Conservation (phyloP, 2,888 invertebrate genomes). For the Laothoe populi region DNA sequence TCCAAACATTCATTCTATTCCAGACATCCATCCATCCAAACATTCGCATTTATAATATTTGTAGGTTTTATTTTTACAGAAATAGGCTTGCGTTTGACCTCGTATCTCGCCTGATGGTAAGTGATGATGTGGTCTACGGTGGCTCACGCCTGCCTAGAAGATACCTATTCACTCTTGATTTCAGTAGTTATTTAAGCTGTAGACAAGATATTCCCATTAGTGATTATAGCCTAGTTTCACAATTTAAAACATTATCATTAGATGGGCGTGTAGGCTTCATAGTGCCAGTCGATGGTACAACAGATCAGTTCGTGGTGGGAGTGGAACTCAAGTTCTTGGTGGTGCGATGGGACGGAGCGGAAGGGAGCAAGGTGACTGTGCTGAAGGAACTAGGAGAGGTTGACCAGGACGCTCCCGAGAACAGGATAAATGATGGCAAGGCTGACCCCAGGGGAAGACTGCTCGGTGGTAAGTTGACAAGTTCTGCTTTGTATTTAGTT, state of each 20-base stretch:
- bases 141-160: too few species aligned
- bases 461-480: constrained; percentile 84
- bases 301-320: constrained; percentile 87
- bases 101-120: too few species aligned
- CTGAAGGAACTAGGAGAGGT: constrained; percentile 82
- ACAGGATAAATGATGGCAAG: constrained; percentile 91
- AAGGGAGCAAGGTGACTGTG: constrained; percentile 73
- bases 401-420: constrained; percentile 81
- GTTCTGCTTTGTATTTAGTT: background rate
- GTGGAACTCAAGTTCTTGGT: constrained; percentile 85
- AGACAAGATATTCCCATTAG: too few species aligned
- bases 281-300: constrained; percentile 86
- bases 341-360: constrained; percentile 87
- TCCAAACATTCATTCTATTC: too few species aligned
- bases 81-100: too few species aligned
- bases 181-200: too few species aligned
- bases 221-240: too few species aligned
- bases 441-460: constrained; percentile 90
- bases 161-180: too few species aligned
- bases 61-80: too few species aligned
- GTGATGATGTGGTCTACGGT: too few species aligned
- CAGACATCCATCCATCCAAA: too few species aligned
- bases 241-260: constrained; percentile 33
- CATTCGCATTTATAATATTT: too few species aligned
- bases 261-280: constrained; percentile 82